Conservation (phyloP, 1,140 invertebrate species). For the Palaemon carinicauda region DNA sequence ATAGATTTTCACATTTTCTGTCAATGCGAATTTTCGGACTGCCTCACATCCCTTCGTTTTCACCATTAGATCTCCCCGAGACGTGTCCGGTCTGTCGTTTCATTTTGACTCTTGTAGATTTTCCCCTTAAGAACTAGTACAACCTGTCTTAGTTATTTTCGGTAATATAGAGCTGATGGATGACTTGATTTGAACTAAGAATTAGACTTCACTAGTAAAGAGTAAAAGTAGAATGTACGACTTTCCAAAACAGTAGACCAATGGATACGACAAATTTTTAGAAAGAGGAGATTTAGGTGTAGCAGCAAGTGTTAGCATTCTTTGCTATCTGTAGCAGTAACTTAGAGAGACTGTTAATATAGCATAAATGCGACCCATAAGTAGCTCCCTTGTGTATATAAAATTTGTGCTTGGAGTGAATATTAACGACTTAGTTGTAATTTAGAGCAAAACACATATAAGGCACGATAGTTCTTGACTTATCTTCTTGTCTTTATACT, state of each 20-base stretch:
- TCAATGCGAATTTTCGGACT: slow-evolving; percentile 41
- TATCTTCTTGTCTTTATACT: neutral
- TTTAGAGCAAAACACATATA: neutral
- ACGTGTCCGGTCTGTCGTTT: neutral
- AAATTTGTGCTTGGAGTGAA: slow-evolving; percentile 17
- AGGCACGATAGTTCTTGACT: slow-evolving; percentile 15
- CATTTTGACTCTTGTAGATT: slow-evolving; percentile 12
- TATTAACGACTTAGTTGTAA: slow-evolving; percentile 11
- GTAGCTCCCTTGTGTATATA: slow-evolving; percentile 33
- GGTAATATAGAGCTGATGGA: slow-evolving; percentile 17
- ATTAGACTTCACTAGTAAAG: no score
- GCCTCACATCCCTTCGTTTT: slow-evolving; percentile 18
- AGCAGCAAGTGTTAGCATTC: slow-evolving; percentile 12
- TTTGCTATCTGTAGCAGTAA: no score
- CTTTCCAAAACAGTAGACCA: slow-evolving; percentile 11
- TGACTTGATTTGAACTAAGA: no score
- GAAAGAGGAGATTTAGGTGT: slow-evolving; percentile 24
- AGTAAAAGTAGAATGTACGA: slow-evolving; percentile 10
- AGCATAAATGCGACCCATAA: slow-evolving; percentile 10
- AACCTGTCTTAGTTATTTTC: slow-evolving; percentile 1
- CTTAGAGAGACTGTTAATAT: neutral
- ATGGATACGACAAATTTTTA: neutral
- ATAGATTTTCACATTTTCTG: slow-evolving; percentile 44
- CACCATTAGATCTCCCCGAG: slow-evolving; percentile 4
- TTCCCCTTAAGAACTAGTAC: slow-evolving; percentile 20